phyloP scores from a whole-genome alignment of 2,113 vertebrate species.

The Nyctereutes procyonoides region DNA sequence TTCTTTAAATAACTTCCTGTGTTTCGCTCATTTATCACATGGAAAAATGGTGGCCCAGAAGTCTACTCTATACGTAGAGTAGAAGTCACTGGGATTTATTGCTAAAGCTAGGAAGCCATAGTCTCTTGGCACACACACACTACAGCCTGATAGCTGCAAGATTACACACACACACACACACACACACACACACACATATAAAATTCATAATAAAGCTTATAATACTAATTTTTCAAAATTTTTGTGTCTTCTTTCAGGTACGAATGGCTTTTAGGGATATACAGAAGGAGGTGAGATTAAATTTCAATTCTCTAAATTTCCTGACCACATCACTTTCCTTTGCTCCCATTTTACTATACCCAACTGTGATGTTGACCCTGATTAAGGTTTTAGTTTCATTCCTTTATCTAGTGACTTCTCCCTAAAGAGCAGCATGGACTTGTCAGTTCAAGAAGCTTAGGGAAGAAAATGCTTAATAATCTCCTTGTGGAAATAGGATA shows the following conservation, averaged over 20 bases:
- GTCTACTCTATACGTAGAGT: neutral
- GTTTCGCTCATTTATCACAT: neutral
- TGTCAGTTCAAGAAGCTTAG: neutral
- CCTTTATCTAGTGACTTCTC: constrained; percentile 44
- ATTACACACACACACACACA: neutral
- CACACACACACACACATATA: neutral
- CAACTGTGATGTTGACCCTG: neutral
- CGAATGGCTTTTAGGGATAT: constrained; percentile 71
- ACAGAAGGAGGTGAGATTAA: constrained; percentile 75
- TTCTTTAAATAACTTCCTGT: neutral
- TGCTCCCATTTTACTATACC: neutral
- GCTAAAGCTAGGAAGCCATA: neutral
- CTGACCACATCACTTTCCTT: neutral
- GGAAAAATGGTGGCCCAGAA: neutral
- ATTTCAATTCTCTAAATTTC: constrained; percentile 29
- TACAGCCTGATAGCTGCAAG: neutral
- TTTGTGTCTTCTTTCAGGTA: constrained; percentile 61
- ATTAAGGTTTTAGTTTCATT: neutral
- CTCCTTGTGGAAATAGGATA: neutral
- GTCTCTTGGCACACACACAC: neutral
- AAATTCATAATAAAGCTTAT: neutral
- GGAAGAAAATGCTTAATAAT: neutral
- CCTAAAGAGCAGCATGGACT: neutral
- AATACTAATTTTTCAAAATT: constrained; percentile 4
- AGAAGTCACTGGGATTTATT: neutral